These are phyloP conservation scores for Drosophila asahinai DNA, from an alignment of 1,140 invertebrate genomes.

Conservation along the genomic window DNA sequence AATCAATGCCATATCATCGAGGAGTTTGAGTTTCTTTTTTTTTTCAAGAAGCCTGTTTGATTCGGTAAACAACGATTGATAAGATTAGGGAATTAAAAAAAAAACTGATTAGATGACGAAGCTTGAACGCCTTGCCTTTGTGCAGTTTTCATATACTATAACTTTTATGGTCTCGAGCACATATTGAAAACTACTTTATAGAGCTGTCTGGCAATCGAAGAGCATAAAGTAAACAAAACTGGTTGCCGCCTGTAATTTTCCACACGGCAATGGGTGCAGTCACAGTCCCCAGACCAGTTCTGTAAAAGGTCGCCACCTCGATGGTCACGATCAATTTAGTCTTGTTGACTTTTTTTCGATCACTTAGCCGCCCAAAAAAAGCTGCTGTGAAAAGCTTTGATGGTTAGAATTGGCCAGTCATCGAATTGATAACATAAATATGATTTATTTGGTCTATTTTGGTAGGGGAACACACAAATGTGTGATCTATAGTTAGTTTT, in stretches of 20 bases:
- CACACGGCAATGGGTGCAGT: constrained; percentile 63
- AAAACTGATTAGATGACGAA: constrained; percentile 48
- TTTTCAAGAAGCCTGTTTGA: constrained; percentile 6
- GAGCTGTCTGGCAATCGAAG: constrained; percentile 23
- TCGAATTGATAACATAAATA: constrained; percentile 12
- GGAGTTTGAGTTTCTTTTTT: constrained; percentile 2
- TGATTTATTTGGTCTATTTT: constrained; percentile 13
- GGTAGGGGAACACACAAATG: background rate
- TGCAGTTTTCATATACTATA: constrained; percentile 11
- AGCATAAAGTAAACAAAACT: constrained; percentile 53
- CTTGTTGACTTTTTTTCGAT: constrained; percentile 1
- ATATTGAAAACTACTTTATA: constrained; percentile 47
- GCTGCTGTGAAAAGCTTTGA: constrained; percentile 17
- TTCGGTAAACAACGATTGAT: constrained; percentile 52
- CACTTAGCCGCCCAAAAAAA: constrained; percentile 15
- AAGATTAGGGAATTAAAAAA: constrained; percentile 45
- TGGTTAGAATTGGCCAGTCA: constrained; percentile 23
- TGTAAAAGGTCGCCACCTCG: constrained; percentile 59
- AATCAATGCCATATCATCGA: constrained; percentile 36
- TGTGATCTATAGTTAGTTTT: constrained; percentile 4
- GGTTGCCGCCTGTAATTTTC: constrained; percentile 71
- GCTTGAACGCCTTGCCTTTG: constrained; percentile 26
- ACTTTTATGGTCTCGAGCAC: constrained; percentile 15
- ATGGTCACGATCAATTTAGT: constrained; percentile 32
- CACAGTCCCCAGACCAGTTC: constrained; percentile 61